phyloP scores from a whole-genome alignment of 2,113 vertebrate species.

The Apteryx mantelli region DNA sequence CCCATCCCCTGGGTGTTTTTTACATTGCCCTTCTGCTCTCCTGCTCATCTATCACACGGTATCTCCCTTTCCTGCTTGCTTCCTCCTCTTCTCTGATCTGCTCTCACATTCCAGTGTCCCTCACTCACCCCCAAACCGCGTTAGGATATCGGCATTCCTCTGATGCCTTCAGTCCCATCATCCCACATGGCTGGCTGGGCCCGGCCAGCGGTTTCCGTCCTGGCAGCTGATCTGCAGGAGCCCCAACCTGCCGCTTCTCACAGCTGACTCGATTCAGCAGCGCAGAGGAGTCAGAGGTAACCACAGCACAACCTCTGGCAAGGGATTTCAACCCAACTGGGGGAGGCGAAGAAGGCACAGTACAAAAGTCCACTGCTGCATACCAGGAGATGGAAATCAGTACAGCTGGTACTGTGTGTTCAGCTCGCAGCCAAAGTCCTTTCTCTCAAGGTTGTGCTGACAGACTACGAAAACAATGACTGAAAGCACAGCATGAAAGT shows the following conservation, averaged over 20 bases:
- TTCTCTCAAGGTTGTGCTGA: constrained; percentile 74
- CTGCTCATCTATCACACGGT: not conserved
- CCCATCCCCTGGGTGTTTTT: not conserved
- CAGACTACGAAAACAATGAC: constrained; percentile 72
- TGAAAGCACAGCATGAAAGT: constrained; percentile 68
- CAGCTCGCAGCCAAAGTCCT: constrained; percentile 60
- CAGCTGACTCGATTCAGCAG: not conserved
- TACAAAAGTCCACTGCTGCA: constrained; percentile 54
- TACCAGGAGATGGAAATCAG: constrained; percentile 50
- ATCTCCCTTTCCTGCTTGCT: not conserved
- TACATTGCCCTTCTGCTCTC: not conserved
- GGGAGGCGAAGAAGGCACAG: not conserved
- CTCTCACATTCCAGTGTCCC: constrained; percentile 32
- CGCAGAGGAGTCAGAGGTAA: not conserved
- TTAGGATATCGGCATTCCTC: constrained; percentile 22
- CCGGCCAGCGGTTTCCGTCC: not conserved
- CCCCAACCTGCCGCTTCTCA: not conserved
- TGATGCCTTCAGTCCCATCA: not conserved
- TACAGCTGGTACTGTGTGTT: constrained; percentile 50
- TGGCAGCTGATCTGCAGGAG: not conserved
- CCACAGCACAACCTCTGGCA: not conserved
- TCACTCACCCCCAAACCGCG: not conserved
- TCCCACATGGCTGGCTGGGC: not conserved
- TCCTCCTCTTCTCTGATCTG: not conserved
- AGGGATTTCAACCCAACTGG: not conserved